phyloP scores from a whole-genome alignment of 2,888 invertebrate genomes.

The Xestia c-nigrum region DNA sequence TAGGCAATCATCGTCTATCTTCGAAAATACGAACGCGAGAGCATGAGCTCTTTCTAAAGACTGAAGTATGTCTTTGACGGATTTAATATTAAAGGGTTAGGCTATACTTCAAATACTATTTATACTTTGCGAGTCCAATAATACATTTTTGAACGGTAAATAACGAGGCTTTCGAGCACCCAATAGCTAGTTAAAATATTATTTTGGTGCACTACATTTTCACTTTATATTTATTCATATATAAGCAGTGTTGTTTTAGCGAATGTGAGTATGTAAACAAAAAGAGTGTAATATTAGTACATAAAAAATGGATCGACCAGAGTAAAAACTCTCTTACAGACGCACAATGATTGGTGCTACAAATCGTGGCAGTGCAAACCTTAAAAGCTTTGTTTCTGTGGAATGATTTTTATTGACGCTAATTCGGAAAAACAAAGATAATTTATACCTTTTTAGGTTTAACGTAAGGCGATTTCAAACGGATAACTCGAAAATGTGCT shows the following conservation, averaged over 20 bases:
- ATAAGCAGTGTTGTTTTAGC: no score
- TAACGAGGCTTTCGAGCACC: no score
- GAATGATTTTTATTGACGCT: background rate
- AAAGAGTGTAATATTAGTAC: no score
- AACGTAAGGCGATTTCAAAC: background rate
- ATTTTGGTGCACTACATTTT: no score
- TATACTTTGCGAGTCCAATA: background rate
- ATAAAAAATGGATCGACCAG: no score
- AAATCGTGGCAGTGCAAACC: background rate
- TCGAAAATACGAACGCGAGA: background rate
- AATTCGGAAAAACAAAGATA: background rate
- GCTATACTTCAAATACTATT: background rate
- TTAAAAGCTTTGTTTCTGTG: background rate
- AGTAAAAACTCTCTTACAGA: background rate
- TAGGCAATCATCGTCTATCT: background rate
- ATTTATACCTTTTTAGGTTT: background rate
- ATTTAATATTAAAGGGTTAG: background rate
- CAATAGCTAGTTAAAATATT: no score
- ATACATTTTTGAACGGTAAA: no score
- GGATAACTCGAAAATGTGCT: background rate
- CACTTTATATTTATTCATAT: no score
- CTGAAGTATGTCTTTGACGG: background rate
- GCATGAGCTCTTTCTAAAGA: background rate
- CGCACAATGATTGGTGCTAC: background rate
- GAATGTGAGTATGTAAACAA: no score